Conservation (phyloP, 2,797 vertebrate species). For the Tenualosa thibaudeaui region DNA sequence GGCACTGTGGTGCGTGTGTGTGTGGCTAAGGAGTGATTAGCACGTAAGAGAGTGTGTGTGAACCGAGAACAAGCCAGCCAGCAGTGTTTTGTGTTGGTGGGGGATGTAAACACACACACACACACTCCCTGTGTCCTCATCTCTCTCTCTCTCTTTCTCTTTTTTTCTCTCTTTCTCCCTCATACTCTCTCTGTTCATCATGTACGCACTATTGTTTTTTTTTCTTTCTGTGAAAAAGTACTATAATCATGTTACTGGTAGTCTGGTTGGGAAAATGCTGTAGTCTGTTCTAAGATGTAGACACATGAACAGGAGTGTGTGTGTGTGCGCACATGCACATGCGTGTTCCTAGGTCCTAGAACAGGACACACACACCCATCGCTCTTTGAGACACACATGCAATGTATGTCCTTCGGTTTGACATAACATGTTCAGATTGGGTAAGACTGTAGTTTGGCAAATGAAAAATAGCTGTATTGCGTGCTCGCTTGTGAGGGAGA, state of each 20-base stretch:
- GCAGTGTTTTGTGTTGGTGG: not conserved
- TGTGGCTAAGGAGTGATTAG: not conserved
- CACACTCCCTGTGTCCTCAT: not conserved
- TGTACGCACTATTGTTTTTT: not conserved
- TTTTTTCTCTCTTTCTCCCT: not conserved
- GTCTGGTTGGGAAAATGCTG: not conserved
- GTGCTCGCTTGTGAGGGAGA: conserved; percentile 19
- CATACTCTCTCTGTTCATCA: not conserved
- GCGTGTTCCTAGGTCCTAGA: too few relatives aligned
- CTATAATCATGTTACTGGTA: not conserved
- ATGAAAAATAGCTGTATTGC: conserved; percentile 9
- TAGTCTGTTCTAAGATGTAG: not conserved
- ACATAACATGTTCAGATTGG: not conserved
- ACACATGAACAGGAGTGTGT: not conserved
- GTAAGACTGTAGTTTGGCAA: not conserved
- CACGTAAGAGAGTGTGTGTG: not conserved
- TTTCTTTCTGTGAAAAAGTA: not conserved
- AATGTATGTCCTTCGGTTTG: not conserved
- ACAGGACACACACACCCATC: not conserved
- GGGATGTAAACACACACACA: not conserved
- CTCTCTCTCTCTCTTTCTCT: not conserved
- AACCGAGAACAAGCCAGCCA: not conserved
- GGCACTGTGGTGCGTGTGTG: not conserved
- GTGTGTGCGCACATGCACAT: too few relatives aligned
- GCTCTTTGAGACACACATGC: not conserved